Base-by-base conservation (phyloP, 2,797 vertebrate genomes). In the Urophycis tenuis region DNA sequence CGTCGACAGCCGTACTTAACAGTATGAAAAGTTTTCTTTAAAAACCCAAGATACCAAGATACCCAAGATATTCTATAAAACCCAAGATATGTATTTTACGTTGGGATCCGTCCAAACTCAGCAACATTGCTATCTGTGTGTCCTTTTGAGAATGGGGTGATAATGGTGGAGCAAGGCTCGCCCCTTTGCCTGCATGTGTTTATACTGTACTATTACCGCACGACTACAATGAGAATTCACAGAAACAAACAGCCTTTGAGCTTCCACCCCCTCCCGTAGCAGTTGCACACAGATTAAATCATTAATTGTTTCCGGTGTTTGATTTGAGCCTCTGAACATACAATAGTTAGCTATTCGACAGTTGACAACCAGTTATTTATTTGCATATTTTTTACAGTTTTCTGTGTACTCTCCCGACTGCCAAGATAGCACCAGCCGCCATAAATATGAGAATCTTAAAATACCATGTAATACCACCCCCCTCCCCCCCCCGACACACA, bases 331-430 rank as follows among this genome's bases (percentile, higher is more conserved):
- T 67, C 60, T 67, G n/a, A 67, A 67, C 60, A 67, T 67, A 67
- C 53, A 60, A 60, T 67, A 67, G 25, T 12, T 29, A 29, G 22
- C 25, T 67, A 67, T 67, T 29, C 11, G 60, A 7, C 53, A 60
- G 60, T 67, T 67, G 60, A 67, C 60, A 29, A 67, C 60, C 60
- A 67, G 60, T 67, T 67, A 67, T 67, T 67, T 29, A 67, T 67
- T 67, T 67, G 60, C n/a, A 67, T 67, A 67, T 10, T 67, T 12
- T 67, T 29, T 3, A n/a, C 1, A 7, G 29, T 67, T 64, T 64
- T 12, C 29, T 29, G 60, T 67, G 60, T 67, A 67, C 53, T 60
- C 53, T 60, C 7, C 25, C 12, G 60, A 67, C 25, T 67, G 60
- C 60, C 60, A 67, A 67, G 60, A 67, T 12, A 29, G n/a, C 60